Conservation (phyloP, 1,140 invertebrate species). For the Bombus difficillimus region DNA sequence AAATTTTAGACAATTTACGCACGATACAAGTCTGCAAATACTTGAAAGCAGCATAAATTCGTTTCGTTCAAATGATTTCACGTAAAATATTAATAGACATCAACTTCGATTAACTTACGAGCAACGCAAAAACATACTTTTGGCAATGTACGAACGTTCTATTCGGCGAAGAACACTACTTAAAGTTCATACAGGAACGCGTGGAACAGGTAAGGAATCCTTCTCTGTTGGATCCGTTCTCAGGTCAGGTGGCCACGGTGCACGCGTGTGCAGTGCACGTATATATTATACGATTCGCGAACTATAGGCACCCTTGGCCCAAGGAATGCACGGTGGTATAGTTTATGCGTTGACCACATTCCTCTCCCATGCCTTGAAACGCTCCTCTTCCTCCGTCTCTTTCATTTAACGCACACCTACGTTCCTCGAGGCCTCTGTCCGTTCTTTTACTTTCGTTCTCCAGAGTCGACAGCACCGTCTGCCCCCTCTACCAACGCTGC, state of each 20-base stretch:
- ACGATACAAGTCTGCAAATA: too few relatives aligned
- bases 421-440: slow-evolving; percentile 49
- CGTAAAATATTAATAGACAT: too few relatives aligned
- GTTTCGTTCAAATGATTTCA: too few relatives aligned
- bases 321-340: slow-evolving; percentile 79
- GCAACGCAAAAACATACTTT: too few relatives aligned
- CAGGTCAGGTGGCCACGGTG: slow-evolving; percentile 32
- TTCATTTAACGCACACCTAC: slow-evolving; percentile 76
- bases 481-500: neutral
- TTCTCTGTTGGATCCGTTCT: slow-evolving; percentile 10
- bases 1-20: too few relatives aligned
- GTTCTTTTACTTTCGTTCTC: slow-evolving; percentile 66
- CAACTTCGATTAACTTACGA: too few relatives aligned
- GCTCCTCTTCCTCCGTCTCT: slow-evolving; percentile 74
- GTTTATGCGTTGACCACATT: slow-evolving; percentile 82
- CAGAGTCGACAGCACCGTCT: slow-evolving; percentile 26
- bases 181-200: neutral
- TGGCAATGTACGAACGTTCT: too few relatives aligned
- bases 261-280: slow-evolving; percentile 7
- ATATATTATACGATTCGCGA: slow-evolving; percentile 69
- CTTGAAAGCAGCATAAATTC: too few relatives aligned
- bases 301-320: slow-evolving; percentile 75
- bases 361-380: slow-evolving; percentile 80
- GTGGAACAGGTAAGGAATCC: slow-evolving; percentile 7
- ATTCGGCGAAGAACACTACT: too few relatives aligned